Conservation (phyloP, 2,113 vertebrate species). For the Microtus oregoni region DNA sequence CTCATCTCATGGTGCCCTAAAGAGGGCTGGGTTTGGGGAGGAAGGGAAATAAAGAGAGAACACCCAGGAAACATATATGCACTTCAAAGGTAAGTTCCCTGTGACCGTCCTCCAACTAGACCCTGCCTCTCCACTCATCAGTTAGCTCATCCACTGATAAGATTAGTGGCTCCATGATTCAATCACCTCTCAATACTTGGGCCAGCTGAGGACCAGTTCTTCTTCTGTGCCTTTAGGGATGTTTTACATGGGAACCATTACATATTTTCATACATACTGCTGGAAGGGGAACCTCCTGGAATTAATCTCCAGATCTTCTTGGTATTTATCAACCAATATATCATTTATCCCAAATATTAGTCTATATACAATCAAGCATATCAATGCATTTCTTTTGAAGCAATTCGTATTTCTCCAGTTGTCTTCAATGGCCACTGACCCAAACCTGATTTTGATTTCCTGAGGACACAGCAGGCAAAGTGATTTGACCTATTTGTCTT, state of each 20-base stretch:
- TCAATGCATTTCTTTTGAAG: neutral
- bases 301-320: neutral
- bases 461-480: neutral
- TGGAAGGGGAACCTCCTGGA: neutral
- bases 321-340: neutral
- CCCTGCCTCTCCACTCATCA: neutral
- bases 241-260: neutral
- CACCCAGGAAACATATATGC: neutral
- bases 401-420: neutral
- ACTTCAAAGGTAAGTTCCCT: neutral
- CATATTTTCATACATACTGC: neutral
- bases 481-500: constrained; percentile 53
- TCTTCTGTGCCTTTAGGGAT: no score
- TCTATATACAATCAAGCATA: neutral
- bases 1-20: neutral
- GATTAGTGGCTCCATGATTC: neutral
- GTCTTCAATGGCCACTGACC: neutral
- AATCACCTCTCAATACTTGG: neutral
- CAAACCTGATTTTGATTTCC: constrained; percentile 6
- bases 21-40: neutral
- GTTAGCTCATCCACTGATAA: neutral
- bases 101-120: neutral
- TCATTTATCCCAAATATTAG: neutral
- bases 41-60: neutral
- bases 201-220: neutral